Conservation (phyloP, 2,888 invertebrate species). For the Abscondita cerata region DNA sequence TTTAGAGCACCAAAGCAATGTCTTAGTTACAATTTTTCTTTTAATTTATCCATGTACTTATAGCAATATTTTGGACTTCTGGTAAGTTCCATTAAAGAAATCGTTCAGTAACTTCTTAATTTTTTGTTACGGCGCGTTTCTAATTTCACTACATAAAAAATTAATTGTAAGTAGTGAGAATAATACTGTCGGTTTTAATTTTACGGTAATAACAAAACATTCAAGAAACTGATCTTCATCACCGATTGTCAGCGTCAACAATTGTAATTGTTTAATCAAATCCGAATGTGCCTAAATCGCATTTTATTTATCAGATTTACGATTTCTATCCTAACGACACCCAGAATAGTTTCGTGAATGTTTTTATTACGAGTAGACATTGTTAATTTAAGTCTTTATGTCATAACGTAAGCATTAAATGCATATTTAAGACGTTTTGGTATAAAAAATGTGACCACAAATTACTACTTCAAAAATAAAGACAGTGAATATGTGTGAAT, state of each 20-base stretch:
- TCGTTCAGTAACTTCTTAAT: neutral
- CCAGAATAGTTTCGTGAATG: constrained; percentile 5
- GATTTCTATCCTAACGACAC: no score
- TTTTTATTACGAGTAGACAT: neutral
- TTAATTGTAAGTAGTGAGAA: neutral
- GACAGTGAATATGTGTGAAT: no score
- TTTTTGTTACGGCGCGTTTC: neutral
- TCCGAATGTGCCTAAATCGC: neutral
- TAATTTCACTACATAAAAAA: no score
- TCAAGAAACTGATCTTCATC: neutral
- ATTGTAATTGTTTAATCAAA: no score
- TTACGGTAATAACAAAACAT: neutral
- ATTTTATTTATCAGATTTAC: no score
- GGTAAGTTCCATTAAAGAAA: neutral
- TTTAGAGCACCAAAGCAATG: constrained; percentile 7
- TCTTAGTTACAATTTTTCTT: neutral
- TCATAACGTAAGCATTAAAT: no score
- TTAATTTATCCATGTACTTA: neutral
- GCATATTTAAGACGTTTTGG: no score
- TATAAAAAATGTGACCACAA: no score
- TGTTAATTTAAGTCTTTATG: no score
- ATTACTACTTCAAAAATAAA: no score
- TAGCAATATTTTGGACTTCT: constrained; percentile 3
- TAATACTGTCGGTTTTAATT: neutral
- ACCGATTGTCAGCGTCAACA: neutral